These are phyloP conservation scores for Vannuccia rotundouncinata DNA, from an alignment of 2,888 invertebrate species.

Conservation along the genomic window DNA sequence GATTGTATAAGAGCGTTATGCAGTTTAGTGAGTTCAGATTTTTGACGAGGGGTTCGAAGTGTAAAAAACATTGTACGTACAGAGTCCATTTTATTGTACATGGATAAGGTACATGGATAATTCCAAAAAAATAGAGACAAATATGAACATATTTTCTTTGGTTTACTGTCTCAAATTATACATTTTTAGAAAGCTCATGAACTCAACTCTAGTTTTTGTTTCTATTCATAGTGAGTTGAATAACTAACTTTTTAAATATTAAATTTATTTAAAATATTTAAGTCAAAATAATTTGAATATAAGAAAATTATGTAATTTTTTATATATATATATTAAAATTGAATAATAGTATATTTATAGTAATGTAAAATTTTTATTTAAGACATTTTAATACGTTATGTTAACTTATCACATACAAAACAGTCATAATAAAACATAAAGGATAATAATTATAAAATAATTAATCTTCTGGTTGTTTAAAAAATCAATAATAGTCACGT, in stretches of 20 bases:
- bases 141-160: neutral
- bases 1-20: too few species aligned
- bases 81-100: too few species aligned
- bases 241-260: slow-evolving; percentile 3
- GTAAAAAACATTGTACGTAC: too few species aligned
- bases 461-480: neutral
- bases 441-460: neutral
- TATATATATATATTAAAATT: slow-evolving; percentile 22
- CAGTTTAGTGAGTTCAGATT: too few species aligned
- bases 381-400: slow-evolving; percentile 6
- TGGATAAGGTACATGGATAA: too few species aligned
- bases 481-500: too few species aligned
- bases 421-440: slow-evolving; percentile 17
- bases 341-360: slow-evolving; percentile 8
- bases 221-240: slow-evolving; percentile 11
- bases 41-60: too few species aligned
- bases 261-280: neutral
- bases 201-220: slow-evolving; percentile 17
- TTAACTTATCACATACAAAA: slow-evolving; percentile 20
- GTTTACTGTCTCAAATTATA: slow-evolving; percentile 2
- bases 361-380: slow-evolving; percentile 8
- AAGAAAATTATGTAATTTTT: slow-evolving; percentile 6
- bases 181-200: slow-evolving; percentile 20
- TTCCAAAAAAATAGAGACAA: slow-evolving; percentile 10
- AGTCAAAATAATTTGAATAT: slow-evolving; percentile 6